phyloP scores from a whole-genome alignment of 2,888 invertebrate species.

The Syritta pipiens region DNA sequence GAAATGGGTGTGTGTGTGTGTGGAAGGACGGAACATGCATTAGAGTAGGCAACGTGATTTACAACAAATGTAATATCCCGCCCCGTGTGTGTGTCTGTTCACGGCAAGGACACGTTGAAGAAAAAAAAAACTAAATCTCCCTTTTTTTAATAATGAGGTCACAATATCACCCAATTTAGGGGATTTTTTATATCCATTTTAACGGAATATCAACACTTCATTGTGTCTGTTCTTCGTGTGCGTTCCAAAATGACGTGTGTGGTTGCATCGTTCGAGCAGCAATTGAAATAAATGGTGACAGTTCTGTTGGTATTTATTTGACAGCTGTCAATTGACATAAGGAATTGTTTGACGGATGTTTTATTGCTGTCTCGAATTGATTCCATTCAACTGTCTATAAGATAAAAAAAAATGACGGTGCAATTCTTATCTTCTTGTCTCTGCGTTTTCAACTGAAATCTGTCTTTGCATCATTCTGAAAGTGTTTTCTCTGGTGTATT shows the following conservation, averaged over 20 bases:
- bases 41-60: conserved; percentile 49
- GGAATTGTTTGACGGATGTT: too few species aligned
- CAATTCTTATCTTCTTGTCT: too few species aligned
- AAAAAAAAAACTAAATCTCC: background rate
- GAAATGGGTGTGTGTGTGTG: background rate
- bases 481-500: too few species aligned
- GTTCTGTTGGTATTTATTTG: too few species aligned
- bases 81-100: background rate
- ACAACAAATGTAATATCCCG: conserved; percentile 40
- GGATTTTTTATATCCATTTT: conserved; percentile 40
- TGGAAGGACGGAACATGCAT: conserved; percentile 36
- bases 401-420: too few species aligned
- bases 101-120: conserved; percentile 30
- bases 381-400: too few species aligned
- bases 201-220: conserved; percentile 37
- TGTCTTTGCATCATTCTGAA: too few species aligned
- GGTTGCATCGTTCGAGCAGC: too few species aligned
- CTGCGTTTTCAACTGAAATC: too few species aligned
- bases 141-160: conserved; percentile 59
- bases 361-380: too few species aligned
- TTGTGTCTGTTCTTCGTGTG: background rate
- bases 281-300: too few species aligned
- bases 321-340: too few species aligned
- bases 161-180: conserved; percentile 55
- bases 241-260: background rate